Evolutionary conservation across 1,140 invertebrate genomes (phyloP).

Genomic region (Pollicipes pollicipes): DNA sequence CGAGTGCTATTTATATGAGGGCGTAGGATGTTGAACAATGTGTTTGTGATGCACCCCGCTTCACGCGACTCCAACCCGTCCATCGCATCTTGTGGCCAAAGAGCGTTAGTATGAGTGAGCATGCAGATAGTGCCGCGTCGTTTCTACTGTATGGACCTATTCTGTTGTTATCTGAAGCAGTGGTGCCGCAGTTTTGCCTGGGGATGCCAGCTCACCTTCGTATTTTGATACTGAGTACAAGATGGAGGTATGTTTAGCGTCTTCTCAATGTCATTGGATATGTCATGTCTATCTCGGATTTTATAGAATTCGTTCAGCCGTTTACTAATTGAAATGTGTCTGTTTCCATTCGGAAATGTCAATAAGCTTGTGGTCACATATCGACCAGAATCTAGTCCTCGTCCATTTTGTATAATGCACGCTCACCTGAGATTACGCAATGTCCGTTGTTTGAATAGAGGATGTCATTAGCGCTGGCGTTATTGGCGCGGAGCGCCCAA

Average conservation of each 20-base stretch:
- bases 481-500: too few relatives aligned
- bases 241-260: neutral
- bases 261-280: neutral
- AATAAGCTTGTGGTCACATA: neutral
- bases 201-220: too few relatives aligned
- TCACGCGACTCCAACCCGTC: neutral
- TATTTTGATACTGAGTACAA: neutral
- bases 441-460: neutral
- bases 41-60: neutral
- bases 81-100: neutral
- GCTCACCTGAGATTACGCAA: neutral
- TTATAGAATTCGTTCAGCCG: neutral
- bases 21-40: neutral
- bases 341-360: neutral
- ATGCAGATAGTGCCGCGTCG: neutral
- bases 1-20: neutral
- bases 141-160: neutral
- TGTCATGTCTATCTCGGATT: neutral
- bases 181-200: too few relatives aligned
- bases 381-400: neutral
- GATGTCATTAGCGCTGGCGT: too few relatives aligned
- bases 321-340: neutral
- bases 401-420: neutral
- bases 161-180: neutral
- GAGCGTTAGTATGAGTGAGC: neutral